Base-by-base conservation (phyloP, 2,888 invertebrate species). In the Acrocyrtus sp. region DNA sequence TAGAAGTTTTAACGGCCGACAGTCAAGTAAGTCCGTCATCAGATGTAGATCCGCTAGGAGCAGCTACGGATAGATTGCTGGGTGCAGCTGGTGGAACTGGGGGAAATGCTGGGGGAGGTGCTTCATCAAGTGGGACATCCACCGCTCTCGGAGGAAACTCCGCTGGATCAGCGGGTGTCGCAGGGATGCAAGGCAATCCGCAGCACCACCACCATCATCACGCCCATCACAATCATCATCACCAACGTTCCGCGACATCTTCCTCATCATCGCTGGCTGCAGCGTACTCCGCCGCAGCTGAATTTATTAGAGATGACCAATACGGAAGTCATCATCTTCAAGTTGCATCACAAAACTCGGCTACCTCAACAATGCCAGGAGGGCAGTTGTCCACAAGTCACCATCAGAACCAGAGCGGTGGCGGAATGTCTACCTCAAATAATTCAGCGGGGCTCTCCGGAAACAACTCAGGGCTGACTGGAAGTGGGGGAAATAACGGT, bases 201-300 rank as follows among this genome's bases (percentile, higher is more conserved):
- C n/a, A 65, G 53, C 72, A 72, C 48, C 63, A 60, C 21, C 72
- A 66, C 34, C 62, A 56, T 39, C 68, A 70, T 43, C 66, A 61
- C 34, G 67, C 67, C 27, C 67, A 66, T 26, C 74, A 72, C 41
- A 56, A 56, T 27, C 69, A 54, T 17, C 50, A 57, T 43, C 70
- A 70, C 22, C 74, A 70, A 29, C 61, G 45, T 39, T 47, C 26
- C 15, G 22, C 47, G 10, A 27, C 84, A 83, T 21, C 92, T 84
- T 91, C 91, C 84, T 89, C 91, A 61, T 58, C 63, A 22, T 63
- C 72, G 39, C 67, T 48, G 27, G 54, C 54, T 27, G 91, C 92
- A 60, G 91, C 91, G 39, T 92, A 92, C 82, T 88, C 90, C 5
- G 90, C 91, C 75, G 87, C 89, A 15, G 88, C 90, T 0, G 89